Base-by-base conservation (phyloP, 2,113 vertebrate genomes). In the Marmota monax region DNA sequence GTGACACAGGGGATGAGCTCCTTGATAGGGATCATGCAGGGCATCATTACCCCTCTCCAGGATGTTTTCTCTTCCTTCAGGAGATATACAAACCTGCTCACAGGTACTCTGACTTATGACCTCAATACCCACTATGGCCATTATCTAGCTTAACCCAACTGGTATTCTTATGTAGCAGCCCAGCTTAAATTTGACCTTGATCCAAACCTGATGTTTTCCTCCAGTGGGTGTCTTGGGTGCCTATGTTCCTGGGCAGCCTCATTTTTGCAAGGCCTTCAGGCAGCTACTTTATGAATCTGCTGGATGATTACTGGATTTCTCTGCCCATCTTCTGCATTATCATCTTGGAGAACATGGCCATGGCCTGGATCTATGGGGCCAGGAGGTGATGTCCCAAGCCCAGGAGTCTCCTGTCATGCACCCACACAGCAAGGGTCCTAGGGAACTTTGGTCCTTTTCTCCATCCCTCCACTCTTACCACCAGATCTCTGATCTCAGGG, bases 351-450 rank as follows among this genome's bases (percentile, higher is more conserved):
- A 99, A 98, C 23, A 42, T 99, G 94, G 99, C 98, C 14, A 98
- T 99, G 32, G 98, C 99, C 34, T 99, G 99, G 99, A 78, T 99
- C 4, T 99, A 99, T 5, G 99, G 99, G 39, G 98, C 99, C 1
- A 99, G 99, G 86, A 99, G 99, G 99, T 99, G 67, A 92, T 12
- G 56, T 14, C 37, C 18, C 70, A 56, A 39, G 32, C 32, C 51
- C 27, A 27, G 34, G 22, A 7, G 39, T 56, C 67, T 92, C 39
- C 42, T 29, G 16, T 42, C 27, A 3, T 8, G 37, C 14, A 16
- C 45, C 25, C 79, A 29, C n/a, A 27, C 16, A 32, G 69, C 23
- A 7, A 63, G 29, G 32, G 42, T 53, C 42, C 77, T 18, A 23
- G 18, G 48, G 34, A 37, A 37, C 1, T 0, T 4, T 4, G 45